Evolutionary conservation across 64 coral and sea anemone species (phyloP).

Genomic region (Dendronephthya gigantea): DNA sequence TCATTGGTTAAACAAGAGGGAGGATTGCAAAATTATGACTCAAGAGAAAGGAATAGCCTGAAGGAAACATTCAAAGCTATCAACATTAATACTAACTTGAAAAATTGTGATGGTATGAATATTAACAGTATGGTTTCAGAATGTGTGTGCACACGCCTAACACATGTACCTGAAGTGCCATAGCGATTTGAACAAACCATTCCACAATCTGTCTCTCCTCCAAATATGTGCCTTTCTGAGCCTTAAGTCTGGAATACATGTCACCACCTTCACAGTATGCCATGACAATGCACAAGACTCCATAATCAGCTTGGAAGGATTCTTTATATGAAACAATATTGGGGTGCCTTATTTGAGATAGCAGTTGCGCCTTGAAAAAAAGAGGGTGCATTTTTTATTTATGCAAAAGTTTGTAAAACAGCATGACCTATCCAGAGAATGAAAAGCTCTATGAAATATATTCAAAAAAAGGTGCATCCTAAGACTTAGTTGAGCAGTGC

Average conservation of each 20-base stretch:
- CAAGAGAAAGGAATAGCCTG: too few species aligned
- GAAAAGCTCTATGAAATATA: neutral
- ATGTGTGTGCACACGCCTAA: neutral
- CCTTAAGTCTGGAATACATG: constrained; percentile 69
- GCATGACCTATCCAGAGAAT: too few species aligned
- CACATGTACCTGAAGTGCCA: constrained; percentile 78
- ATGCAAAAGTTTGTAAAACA: too few species aligned
- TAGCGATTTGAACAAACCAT: constrained; percentile 99
- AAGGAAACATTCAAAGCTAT: too few species aligned
- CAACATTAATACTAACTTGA: too few species aligned
- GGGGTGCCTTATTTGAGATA: constrained; percentile 75
- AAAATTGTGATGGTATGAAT: too few species aligned
- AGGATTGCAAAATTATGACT: too few species aligned
- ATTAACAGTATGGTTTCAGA: neutral
- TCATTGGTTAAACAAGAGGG: too few species aligned
- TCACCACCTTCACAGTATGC: constrained; percentile 97
- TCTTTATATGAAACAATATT: constrained; percentile 97
- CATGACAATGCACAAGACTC: constrained; percentile 89
- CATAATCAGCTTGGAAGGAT: constrained; percentile 71
- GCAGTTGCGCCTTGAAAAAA: constrained; percentile 57
- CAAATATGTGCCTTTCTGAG: constrained; percentile 46
- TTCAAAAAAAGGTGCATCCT: too few species aligned
- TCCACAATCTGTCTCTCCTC: constrained; percentile 88
- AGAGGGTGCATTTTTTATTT: neutral
- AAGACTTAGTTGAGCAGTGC: too few species aligned